A percentile compares a stretch with the other conserved stretches of the same genome.
phyloP scores from a whole-genome alignment of 2,888 invertebrate species.

The Protonemura montana region DNA sequence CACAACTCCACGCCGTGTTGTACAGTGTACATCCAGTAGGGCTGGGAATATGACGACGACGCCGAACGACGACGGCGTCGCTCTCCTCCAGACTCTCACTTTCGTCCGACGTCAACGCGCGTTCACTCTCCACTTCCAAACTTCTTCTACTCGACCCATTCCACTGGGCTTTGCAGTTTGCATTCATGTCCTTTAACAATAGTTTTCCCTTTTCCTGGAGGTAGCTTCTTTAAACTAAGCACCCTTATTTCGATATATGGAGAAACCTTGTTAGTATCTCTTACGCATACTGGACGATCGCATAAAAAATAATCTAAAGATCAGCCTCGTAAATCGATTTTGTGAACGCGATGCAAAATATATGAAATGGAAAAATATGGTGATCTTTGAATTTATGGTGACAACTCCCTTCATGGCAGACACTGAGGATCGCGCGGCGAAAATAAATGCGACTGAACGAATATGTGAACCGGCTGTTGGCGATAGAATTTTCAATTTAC shows the following conservation, averaged over 20 bases:
- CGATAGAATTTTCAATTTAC: background rate
- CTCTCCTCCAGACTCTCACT: background rate
- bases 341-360: background rate
- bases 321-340: background rate
- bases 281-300: background rate
- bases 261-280: background rate
- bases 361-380: slow-evolving; percentile 12
- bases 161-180: background rate
- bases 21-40: background rate
- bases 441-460: background rate
- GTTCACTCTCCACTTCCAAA: slow-evolving; percentile 7
- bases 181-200: background rate
- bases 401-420: background rate
- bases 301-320: background rate
- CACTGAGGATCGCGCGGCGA: background rate
- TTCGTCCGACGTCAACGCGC: background rate
- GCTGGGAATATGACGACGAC: background rate
- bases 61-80: background rate
- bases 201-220: background rate
- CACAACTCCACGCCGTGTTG: background rate
- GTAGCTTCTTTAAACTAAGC: background rate
- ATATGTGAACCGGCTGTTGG: background rate
- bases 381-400: background rate
- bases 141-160: background rate
- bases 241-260: background rate